Evolutionary conservation across 2,888 invertebrate genomes (phyloP), one percentile per base, ranked within the genome.

Genomic region (Leptarthrus brevirostris): DNA sequence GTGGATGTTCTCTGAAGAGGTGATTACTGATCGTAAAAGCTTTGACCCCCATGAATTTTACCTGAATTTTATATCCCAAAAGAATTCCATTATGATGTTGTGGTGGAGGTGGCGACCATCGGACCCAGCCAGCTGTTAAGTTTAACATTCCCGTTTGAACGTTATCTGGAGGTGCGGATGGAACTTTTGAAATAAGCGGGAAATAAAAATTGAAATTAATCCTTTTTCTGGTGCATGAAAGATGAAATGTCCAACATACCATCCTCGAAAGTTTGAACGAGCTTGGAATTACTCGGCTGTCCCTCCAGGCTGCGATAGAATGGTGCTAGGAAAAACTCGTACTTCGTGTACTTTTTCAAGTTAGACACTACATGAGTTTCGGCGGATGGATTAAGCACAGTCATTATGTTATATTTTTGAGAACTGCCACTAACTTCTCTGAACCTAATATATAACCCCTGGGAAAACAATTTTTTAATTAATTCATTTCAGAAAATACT

Each of bases 231-330:
- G n/a, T 18, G 6, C n/a, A 24, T 10, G n/a, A 56, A 18, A 16
- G 54, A 36, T 54, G 14, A 54, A 36, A 44, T 36, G 12, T 22
- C 1, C 34, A 49, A 78, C 87, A 86, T 81, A 90, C 90, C 90
- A 83, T 96, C 97, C 86, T 97, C 96, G 76, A 93, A 88, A 4
- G 97, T 97, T 78, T 91, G 90, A 52, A 93, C 93, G 58, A 91
- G 88, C 83, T 92, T 91, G 40, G 95, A 92, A 86, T 97, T 98
- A 75, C 96, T 96, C 53, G 97, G 96, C 82, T 94, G 93, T 3
- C 97, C 97, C 83, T 97, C 93, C 36, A 94, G 89, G n/a, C 89
- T 90, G 80, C 91, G 91, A 84, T 91, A 93, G 85, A 93, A 96
- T 1, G 95, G 95, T 36, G 93, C 91, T 75, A 96, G 88, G 82